These are phyloP conservation scores for Drosophila gunungcola DNA, from an alignment of 1,140 invertebrate species.

Conservation along the genomic window DNA sequence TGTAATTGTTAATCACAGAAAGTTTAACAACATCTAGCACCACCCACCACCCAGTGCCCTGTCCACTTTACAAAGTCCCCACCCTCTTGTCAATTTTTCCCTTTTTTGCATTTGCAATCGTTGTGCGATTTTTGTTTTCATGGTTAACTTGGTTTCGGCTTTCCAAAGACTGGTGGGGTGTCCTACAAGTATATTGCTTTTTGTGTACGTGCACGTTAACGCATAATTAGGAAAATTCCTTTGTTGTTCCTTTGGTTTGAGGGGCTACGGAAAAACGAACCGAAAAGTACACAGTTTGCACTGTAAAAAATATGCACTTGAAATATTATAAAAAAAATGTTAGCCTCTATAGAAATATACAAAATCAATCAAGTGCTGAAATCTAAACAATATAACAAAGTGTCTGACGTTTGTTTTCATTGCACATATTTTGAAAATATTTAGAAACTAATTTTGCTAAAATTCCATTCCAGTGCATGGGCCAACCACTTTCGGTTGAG, in stretches of 20 bases:
- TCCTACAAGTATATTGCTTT: slow-evolving; percentile 13
- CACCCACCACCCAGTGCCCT: background rate
- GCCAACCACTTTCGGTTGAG: slow-evolving; percentile 10
- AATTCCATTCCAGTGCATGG: background rate
- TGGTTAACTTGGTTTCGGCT: slow-evolving; percentile 39
- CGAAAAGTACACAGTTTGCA: slow-evolving; percentile 4
- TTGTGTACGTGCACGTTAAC: slow-evolving; percentile 70
- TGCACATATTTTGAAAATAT: too few relatives aligned
- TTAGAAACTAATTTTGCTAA: too few relatives aligned
- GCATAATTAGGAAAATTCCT: slow-evolving; percentile 77
- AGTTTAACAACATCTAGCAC: slow-evolving; percentile 15
- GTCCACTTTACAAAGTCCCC: background rate
- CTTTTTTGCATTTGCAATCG: slow-evolving; percentile 18
- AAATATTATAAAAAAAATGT: too few relatives aligned
- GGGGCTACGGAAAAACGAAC: slow-evolving; percentile 2
- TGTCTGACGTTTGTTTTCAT: too few relatives aligned
- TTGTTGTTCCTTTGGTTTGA: slow-evolving; percentile 46
- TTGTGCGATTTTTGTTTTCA: slow-evolving; percentile 54
- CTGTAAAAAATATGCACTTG: background rate
- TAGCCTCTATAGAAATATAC: too few relatives aligned
- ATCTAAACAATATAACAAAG: too few relatives aligned
- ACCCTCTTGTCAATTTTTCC: background rate
- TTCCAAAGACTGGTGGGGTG: background rate
- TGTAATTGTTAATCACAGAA: slow-evolving; percentile 81
- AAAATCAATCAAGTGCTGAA: too few relatives aligned